A percentile compares a stretch with the other conserved stretches of the same genome.
phyloP scores from a whole-genome alignment of 2,113 vertebrate species.

The Malurus cyaneus region DNA sequence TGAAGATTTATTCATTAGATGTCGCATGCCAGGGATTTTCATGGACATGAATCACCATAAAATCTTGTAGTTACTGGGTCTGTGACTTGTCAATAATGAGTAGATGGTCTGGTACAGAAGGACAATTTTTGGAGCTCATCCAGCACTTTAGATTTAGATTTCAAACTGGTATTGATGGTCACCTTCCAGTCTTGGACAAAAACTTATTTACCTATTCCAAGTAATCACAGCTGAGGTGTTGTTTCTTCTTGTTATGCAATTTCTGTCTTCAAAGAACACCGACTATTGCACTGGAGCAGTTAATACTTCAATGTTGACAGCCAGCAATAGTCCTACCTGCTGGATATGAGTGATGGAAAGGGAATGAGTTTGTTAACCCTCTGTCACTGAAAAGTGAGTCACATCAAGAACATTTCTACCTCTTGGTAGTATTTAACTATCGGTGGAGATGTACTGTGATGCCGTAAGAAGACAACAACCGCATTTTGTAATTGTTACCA shows the following conservation, averaged over 20 bases:
- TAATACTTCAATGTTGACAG: not conserved
- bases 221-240: not conserved
- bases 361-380: not conserved
- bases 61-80: not conserved
- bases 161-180: not conserved
- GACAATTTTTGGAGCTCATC: not conserved
- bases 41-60: not conserved
- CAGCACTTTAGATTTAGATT: not conserved
- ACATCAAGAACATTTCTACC: not conserved
- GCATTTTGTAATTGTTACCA: not conserved
- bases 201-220: not conserved
- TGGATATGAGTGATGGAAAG: not conserved
- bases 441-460: not conserved
- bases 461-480: not conserved
- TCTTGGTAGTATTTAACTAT: not conserved
- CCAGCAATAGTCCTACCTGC: not conserved
- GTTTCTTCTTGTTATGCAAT: not conserved
- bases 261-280: not conserved
- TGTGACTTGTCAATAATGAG: not conserved
- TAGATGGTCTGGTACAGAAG: not conserved
- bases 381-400: not conserved
- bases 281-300: not conserved
- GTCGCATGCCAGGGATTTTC: not conserved
- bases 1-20: not conserved
- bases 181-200: not conserved